Evolutionary conservation across 2,888 invertebrate species (phyloP).

Genomic region (Dasypolia templi): DNA sequence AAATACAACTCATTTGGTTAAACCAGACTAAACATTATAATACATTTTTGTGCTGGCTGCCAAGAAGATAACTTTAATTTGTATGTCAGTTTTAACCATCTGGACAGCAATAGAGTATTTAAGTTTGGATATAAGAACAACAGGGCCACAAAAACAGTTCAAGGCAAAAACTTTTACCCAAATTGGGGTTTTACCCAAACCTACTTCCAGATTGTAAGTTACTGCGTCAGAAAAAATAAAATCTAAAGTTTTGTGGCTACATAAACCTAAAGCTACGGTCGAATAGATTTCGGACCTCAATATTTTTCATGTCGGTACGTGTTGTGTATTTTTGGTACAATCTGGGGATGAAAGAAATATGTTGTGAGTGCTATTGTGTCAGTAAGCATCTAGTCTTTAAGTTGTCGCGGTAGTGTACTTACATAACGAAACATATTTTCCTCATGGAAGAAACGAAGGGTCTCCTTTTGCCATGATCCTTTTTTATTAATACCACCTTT

Average conservation of each 20-base stretch:
- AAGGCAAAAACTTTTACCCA: conserved; percentile 54
- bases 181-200: conserved; percentile 51
- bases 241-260: conserved; percentile 52
- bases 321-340: conserved; percentile 48
- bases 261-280: conserved; percentile 48
- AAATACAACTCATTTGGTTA: conserved; percentile 30
- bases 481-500: conserved; percentile 25
- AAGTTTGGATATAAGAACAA: conserved; percentile 42
- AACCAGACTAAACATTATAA: conserved; percentile 12
- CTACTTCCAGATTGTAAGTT: conserved; percentile 49
- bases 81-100: conserved; percentile 28
- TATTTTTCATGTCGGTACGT: conserved; percentile 54
- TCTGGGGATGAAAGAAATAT: conserved; percentile 54
- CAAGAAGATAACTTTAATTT: conserved; percentile 32
- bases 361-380: conserved; percentile 41
- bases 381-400: conserved; percentile 52
- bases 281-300: conserved; percentile 51
- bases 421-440: conserved; percentile 36
- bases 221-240: conserved; percentile 57
- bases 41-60: conserved; percentile 24
- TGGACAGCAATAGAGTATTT: conserved; percentile 37
- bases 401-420: conserved; percentile 44
- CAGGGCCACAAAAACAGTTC: conserved; percentile 32
- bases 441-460: conserved; percentile 20
- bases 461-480: conserved; percentile 17